These are phyloP conservation scores for Zaprionus kolodkinae DNA, from an alignment of 1,140 invertebrate genomes.

Conservation along the genomic window DNA sequence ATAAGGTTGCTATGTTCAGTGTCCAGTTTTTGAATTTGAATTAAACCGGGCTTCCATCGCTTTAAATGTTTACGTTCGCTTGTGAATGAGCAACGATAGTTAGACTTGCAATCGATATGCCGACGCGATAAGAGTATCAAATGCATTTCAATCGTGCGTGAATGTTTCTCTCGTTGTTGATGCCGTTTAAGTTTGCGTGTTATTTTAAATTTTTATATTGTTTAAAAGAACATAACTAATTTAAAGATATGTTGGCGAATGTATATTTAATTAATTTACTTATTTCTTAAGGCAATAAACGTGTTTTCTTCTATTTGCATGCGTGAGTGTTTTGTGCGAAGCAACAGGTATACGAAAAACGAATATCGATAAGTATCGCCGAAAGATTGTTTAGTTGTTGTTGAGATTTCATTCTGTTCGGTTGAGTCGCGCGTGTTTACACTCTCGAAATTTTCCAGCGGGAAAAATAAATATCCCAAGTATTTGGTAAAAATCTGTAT, in stretches of 20 bases:
- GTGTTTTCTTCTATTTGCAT: neutral
- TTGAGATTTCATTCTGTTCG: constrained; percentile 40
- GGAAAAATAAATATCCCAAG: constrained; percentile 19
- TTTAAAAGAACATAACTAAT: neutral
- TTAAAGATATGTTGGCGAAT: neutral
- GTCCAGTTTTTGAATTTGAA: neutral
- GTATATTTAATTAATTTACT: neutral
- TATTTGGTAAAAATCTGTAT: constrained; percentile 14
- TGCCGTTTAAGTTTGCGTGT: constrained; percentile 11
- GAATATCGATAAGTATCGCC: constrained; percentile 38
- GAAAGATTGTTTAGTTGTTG: constrained; percentile 43
- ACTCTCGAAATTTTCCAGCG: constrained; percentile 16
- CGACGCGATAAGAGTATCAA: constrained; percentile 10
- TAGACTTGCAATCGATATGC: neutral
- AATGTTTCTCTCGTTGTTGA: constrained; percentile 16
- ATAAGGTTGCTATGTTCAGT: constrained; percentile 17
- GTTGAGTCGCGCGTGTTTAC: constrained; percentile 36
- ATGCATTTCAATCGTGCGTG: constrained; percentile 28
- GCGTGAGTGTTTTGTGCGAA: constrained; percentile 19
- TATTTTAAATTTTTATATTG: neutral
- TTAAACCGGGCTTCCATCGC: neutral
- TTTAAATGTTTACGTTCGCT: neutral
- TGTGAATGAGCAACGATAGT: constrained; percentile 21
- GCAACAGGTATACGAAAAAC: constrained; percentile 39
- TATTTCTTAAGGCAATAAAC: neutral